phyloP scores from a whole-genome alignment of 2,797 vertebrate genomes.

The Pipistrellus pygmaeus region DNA sequence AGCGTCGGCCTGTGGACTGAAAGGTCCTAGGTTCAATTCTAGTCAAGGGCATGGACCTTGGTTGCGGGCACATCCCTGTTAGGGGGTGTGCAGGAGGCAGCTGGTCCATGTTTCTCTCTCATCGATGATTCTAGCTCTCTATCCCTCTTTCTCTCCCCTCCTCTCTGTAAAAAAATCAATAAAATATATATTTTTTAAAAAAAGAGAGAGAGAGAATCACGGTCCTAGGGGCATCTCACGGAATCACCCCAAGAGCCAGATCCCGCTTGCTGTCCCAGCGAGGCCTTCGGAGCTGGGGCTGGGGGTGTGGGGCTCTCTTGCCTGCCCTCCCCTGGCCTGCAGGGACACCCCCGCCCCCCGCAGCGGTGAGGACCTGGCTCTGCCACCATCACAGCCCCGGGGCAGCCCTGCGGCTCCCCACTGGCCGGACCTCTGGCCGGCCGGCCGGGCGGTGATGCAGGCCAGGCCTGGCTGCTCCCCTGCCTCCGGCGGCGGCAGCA shows the following conservation, averaged over 20 bases:
- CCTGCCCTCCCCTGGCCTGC: background rate
- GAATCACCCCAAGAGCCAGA: background rate
- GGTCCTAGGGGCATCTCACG: background rate
- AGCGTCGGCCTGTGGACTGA: too few species aligned
- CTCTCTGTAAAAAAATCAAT: too few species aligned
- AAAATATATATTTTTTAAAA: too few species aligned
- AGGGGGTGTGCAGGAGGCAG: too few species aligned
- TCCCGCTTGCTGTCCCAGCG: background rate
- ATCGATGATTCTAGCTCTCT: too few species aligned
- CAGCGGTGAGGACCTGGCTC: background rate
- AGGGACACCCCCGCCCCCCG: background rate
- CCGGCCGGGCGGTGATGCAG: background rate
- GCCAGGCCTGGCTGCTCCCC: background rate
- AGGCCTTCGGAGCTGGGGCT: too few species aligned
- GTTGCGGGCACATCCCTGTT: too few species aligned
- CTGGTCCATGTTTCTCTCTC: too few species aligned
- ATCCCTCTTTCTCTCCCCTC: too few species aligned
- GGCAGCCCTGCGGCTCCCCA: background rate
- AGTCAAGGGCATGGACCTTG: too few species aligned
- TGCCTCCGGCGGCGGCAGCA: background rate
- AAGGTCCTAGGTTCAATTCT: too few species aligned
- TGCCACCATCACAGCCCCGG: background rate
- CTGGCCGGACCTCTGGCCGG: background rate
- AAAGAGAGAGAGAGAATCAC: too few species aligned
- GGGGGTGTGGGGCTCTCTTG: background rate